These are phyloP conservation scores for Cryptotermes secundus DNA, from an alignment of 1,140 invertebrate species.

Conservation along the genomic window DNA sequence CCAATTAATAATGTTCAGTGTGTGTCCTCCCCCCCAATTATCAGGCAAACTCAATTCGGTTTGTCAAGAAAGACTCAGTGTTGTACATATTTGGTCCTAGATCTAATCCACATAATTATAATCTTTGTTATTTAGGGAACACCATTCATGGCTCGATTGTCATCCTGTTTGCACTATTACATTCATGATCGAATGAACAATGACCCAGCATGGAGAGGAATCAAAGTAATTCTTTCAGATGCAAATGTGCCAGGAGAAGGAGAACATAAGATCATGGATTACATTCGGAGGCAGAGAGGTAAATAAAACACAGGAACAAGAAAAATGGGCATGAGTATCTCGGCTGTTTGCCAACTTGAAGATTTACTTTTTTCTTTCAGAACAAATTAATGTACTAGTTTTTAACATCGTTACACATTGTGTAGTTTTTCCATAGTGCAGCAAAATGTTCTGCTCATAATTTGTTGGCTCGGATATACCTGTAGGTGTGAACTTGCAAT, in stretches of 20 bases:
- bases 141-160: constrained; percentile 95
- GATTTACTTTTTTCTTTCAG: no score
- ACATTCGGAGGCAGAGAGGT: constrained; percentile 91
- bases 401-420: no score
- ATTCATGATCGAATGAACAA: constrained; percentile 92
- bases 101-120: background rate
- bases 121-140: constrained; percentile 67
- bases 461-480: no score
- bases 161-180: constrained; percentile 93
- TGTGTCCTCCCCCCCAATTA: no score
- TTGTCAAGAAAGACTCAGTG: no score
- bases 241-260: constrained; percentile 98
- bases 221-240: constrained; percentile 96
- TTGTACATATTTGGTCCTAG: background rate
- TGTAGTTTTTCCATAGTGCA: no score
- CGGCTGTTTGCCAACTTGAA: no score
- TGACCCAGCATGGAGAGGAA: constrained; percentile 92
- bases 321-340: background rate
- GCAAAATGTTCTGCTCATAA: no score
- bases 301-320: constrained; percentile 28
- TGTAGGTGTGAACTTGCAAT: no score
- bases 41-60: no score
- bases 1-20: no score
- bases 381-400: no score
- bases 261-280: constrained; percentile 99